Conservation (phyloP, 2,113 vertebrate genomes). For the Oxyura jamaicensis region DNA sequence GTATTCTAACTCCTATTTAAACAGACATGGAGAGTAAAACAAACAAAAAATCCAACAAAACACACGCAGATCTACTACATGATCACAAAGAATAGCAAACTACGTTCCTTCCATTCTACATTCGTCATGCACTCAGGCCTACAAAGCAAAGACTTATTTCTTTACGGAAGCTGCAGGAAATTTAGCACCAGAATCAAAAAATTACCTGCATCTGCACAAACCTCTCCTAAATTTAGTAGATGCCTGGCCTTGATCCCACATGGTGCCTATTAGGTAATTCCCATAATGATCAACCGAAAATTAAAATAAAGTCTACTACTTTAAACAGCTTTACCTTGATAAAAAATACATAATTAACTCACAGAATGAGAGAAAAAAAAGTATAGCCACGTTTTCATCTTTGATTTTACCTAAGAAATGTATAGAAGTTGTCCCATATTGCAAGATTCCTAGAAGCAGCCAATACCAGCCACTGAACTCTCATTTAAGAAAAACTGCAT, state of each 20-base stretch:
- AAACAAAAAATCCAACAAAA: background rate
- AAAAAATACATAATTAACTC: background rate
- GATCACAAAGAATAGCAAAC: background rate
- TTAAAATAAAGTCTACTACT: background rate
- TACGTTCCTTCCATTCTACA: background rate
- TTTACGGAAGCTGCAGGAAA: background rate
- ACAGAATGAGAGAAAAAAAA: background rate
- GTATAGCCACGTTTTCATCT: background rate
- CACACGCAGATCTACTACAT: background rate
- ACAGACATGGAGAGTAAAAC: background rate
- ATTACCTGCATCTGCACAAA: background rate
- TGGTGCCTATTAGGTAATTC: background rate
- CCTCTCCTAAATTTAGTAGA: background rate
- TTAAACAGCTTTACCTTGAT: background rate
- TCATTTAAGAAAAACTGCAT: background rate
- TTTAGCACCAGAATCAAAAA: background rate
- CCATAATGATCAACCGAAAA: background rate
- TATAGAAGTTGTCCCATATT: background rate
- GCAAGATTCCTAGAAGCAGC: background rate
- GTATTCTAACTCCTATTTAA: background rate
- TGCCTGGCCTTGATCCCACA: background rate
- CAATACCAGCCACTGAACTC: background rate
- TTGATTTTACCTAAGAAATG: background rate
- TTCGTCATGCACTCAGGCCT: background rate
- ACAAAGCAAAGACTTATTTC: background rate